phyloP scores from a whole-genome alignment of 2,113 vertebrate species.

The Perca flavescens region DNA sequence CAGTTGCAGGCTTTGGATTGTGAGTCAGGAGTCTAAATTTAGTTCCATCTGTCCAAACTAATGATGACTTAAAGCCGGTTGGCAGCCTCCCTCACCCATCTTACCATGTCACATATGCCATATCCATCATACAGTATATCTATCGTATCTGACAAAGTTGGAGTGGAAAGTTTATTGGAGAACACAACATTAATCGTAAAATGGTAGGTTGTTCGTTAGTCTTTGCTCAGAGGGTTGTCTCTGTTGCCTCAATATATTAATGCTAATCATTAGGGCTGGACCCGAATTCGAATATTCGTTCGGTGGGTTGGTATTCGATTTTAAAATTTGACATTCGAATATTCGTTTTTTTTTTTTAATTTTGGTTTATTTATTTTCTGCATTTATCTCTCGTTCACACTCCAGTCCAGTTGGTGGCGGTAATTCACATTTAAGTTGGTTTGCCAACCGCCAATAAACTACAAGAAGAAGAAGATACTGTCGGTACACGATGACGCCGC shows the following conservation, averaged over 20 bases:
- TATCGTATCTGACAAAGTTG: constrained; percentile 6
- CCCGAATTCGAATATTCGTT: too few species aligned
- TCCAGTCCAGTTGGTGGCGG: too few species aligned
- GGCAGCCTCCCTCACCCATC: constrained; percentile 20
- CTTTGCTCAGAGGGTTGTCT: not conserved
- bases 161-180: constrained; percentile 9
- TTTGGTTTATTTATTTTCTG: too few species aligned
- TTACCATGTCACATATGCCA: constrained; percentile 10
- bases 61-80: not conserved
- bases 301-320: too few species aligned
- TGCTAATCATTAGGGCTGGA: constrained; percentile 6
- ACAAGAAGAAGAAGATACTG: too few species aligned
- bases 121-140: constrained; percentile 17
- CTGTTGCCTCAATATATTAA: not conserved
- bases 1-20: not conserved
- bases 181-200: not conserved
- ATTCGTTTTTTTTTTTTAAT: too few species aligned
- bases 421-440: too few species aligned
- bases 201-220: not conserved
- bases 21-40: not conserved
- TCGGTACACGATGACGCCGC: too few species aligned
- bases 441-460: too few species aligned
- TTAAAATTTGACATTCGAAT: too few species aligned
- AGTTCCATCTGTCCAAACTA: constrained; percentile 33
- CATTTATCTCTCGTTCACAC: too few species aligned